Evolutionary conservation across 1,140 invertebrate genomes (phyloP), one percentile per base, ranked within the genome.

Genomic region (Rhopalosiphum maidis): DNA sequence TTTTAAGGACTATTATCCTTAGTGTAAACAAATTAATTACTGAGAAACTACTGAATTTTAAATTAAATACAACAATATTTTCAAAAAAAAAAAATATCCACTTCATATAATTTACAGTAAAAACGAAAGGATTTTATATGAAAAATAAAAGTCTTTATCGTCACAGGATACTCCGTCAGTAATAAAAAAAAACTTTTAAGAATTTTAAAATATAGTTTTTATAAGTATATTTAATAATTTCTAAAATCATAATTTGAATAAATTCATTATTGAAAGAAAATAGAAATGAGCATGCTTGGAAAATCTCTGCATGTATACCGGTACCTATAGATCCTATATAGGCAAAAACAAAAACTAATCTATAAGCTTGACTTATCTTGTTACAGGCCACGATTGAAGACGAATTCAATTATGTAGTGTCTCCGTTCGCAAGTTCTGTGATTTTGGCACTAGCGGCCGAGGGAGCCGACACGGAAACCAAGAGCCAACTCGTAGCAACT

Each of bases 391-490:
- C 91, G 9, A 30, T 41, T 6, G 48, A 54, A 54, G 82, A 93
- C 8, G 35, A 51, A 54, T 93, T 22, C 51, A 93, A 93, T 43
- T 86, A 93, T 18, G 91, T 85, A 21, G 25, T 51, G 11, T 35
- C 91, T 9, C 91, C 91, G 23, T 93, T 93, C 9, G n/a, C 77
- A 5, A 43, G 68, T n/a, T 93, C 91, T 25, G 46, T 86, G 25
- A 93, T 93, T 55, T 85, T 93, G 48, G 91, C 68, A 0, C 82
- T 93, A 37, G 25, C 35, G 1, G 48, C 91, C 6, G 91, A 93
- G 30, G 91, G 91, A 30, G 91, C 91, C 0, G 91, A 93, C 0
- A 1, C 46, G 22, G 77, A 85, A 37, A 93, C 68, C 11, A 93
- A 85, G 37, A 93, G 6, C 30, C 43, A 93, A 86, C 46, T 93